Conservation (phyloP, 2,797 vertebrate genomes). For the Lutra lutra region DNA sequence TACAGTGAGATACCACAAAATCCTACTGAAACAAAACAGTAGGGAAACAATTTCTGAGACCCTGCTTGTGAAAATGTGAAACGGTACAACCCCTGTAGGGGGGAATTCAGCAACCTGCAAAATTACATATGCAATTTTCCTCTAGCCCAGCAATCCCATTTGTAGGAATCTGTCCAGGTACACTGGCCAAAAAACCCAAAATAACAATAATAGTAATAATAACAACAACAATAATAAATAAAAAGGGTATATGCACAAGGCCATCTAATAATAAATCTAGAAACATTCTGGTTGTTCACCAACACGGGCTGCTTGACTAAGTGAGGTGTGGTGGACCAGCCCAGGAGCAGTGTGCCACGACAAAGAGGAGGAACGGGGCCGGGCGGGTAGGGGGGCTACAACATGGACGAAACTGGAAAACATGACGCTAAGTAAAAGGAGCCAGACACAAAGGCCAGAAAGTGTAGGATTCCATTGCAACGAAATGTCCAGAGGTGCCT, state of each 20-base stretch:
- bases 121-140: not conserved
- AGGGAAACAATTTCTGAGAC: not conserved
- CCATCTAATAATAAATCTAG: not conserved
- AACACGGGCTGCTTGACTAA: not conserved
- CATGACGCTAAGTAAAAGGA: not conserved
- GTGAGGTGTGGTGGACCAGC: not conserved
- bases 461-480: not conserved
- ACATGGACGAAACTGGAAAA: not conserved
- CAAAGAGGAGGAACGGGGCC: not conserved
- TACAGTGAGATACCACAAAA: not conserved
- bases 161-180: not conserved
- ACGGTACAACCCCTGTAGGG: not conserved
- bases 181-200: not conserved
- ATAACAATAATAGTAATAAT: too few species aligned
- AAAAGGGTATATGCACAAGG: not conserved
- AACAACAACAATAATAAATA: not conserved
- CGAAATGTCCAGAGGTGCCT: not conserved
- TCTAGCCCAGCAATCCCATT: not conserved
- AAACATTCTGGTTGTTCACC: not conserved
- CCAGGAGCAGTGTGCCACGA: not conserved
- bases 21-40: not conserved
- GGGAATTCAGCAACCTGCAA: not conserved
- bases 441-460: not conserved
- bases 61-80: not conserved
- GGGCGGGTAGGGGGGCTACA: not conserved